Conservation (phyloP, 2,113 vertebrate species). For the Ochotona princeps region DNA sequence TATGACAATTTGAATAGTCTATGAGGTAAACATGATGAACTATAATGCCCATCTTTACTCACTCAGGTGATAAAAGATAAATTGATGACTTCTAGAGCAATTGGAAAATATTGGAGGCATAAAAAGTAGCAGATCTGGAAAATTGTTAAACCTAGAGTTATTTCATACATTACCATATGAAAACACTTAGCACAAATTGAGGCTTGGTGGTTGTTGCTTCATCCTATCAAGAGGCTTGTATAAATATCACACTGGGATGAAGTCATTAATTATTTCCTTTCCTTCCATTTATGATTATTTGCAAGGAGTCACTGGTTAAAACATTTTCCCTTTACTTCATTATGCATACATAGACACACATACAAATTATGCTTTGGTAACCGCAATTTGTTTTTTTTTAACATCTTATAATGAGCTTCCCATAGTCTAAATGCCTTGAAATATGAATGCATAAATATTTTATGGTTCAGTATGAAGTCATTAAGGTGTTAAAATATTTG, state of each 20-base stretch:
- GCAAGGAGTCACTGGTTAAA: conserved; percentile 73
- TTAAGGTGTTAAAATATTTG: conserved; percentile 86
- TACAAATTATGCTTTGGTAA: conserved; percentile 82
- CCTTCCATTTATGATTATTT: conserved; percentile 70
- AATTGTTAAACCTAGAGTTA: conserved; percentile 54
- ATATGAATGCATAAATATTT: conserved; percentile 87
- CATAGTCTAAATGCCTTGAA: conserved; percentile 82
- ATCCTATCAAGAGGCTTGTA: conserved; percentile 74
- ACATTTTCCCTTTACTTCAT: conserved; percentile 81
- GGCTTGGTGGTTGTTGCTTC: conserved; percentile 62
- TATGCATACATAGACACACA: conserved; percentile 79
- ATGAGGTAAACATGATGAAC: conserved; percentile 28
- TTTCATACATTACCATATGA: conserved; percentile 62
- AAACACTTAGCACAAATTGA: conserved; percentile 77
- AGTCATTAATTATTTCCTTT: conserved; percentile 80
- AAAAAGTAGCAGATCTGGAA: conserved; percentile 55
- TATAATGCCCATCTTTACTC: conserved; percentile 50
- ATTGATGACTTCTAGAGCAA: conserved; percentile 29
- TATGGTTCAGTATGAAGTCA: conserved; percentile 84
- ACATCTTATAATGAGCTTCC: conserved; percentile 77
- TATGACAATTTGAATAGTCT: conserved; percentile 36
- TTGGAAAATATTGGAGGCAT: conserved; percentile 53
- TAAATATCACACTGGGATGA: conserved; percentile 66
- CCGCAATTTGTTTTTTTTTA: conserved; percentile 85
- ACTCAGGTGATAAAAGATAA: conserved; percentile 55